phyloP scores from a whole-genome alignment of 2,113 vertebrate species.

The Malurus melanocephalus region DNA sequence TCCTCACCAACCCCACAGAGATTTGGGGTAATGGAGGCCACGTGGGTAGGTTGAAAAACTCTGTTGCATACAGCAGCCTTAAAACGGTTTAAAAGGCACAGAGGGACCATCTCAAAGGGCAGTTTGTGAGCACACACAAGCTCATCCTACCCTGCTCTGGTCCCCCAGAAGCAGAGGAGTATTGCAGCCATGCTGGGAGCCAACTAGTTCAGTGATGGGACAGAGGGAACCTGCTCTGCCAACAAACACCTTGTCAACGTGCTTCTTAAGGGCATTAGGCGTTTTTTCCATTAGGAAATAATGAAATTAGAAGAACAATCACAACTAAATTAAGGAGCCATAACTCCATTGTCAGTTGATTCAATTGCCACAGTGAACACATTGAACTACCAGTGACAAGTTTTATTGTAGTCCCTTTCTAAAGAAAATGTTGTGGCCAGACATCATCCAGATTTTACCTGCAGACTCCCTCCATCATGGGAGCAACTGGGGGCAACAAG shows the following conservation, averaged over 20 bases:
- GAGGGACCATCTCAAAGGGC: neutral
- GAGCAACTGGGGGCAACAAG: neutral
- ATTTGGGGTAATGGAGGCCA: neutral
- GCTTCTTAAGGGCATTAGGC: neutral
- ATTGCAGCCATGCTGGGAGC: neutral
- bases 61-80: neutral
- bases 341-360: neutral
- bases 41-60: neutral
- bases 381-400: neutral
- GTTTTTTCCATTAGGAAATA: neutral
- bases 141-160: neutral
- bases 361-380: neutral
- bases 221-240: neutral
- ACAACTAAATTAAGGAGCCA: neutral
- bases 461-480: rapidly evolving
- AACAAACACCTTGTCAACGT: rapidly evolving
- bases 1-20: neutral
- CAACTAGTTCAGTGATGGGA: neutral
- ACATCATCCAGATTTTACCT: neutral
- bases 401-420: neutral
- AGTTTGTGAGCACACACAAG: neutral
- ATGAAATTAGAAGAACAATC: neutral
- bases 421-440: neutral
- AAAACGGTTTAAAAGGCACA: neutral
- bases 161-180: neutral